These are phyloP conservation scores for Lepisosteus oculatus DNA, from an alignment of 2,113 vertebrate genomes.

Conservation along the genomic window DNA sequence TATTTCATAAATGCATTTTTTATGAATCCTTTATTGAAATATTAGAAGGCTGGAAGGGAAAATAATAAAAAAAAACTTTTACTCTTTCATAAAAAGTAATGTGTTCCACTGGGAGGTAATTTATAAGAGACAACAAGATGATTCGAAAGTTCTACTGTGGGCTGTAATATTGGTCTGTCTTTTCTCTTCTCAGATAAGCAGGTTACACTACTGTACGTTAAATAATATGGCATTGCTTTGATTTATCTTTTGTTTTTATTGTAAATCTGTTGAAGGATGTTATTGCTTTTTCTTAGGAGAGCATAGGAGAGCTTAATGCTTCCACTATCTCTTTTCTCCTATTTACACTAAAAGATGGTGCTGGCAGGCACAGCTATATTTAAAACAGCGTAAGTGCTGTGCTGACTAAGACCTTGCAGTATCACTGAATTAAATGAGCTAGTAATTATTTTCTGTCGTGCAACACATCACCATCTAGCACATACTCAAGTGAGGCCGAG, in stretches of 20 bases:
- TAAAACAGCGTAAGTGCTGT: conserved; percentile 18
- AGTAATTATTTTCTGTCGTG: background rate
- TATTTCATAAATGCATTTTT: conserved; percentile 55
- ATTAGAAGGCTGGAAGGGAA: too few species aligned
- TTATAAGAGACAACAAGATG: conserved; percentile 58
- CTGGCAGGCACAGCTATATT: conserved; percentile 25
- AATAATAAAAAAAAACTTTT: conserved; percentile 33
- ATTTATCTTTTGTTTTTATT: conserved; percentile 55
- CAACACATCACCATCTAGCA: background rate
- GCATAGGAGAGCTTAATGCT: conserved; percentile 51
- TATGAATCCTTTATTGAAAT: conserved; percentile 58
- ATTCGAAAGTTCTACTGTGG: conserved; percentile 46
- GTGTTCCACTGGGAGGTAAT: conserved; percentile 38
- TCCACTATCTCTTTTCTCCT: conserved; percentile 38
- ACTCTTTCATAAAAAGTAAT: conserved; percentile 39
- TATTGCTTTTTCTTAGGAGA: conserved; percentile 59
- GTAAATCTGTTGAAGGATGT: conserved; percentile 56
- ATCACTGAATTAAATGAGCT: background rate
- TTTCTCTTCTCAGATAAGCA: conserved; percentile 57
- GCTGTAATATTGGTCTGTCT: conserved; percentile 53
- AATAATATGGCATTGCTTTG: conserved; percentile 49
- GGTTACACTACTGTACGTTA: conserved; percentile 53
- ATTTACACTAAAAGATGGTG: conserved; percentile 19
- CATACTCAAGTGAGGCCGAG: background rate
- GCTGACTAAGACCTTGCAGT: conserved; percentile 34